Base-by-base conservation (phyloP, 1,140 invertebrate species). In the Tetragnatha versicolor region DNA sequence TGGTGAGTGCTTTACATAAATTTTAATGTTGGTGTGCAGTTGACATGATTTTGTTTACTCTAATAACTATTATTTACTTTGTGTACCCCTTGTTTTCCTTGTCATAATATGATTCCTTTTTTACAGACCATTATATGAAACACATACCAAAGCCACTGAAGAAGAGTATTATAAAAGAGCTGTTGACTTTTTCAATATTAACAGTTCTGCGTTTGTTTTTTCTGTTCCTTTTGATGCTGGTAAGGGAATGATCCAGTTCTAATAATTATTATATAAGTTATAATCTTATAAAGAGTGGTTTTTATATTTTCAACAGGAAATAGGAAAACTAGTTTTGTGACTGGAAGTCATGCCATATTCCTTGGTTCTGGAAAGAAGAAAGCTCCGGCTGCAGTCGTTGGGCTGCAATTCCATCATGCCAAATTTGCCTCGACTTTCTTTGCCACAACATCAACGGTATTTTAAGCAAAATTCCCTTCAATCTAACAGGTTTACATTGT, bases 81-180 rank as follows among this genome's bases (percentile, higher is more conserved):
- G 20, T 2, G n/a, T 9, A 45, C 10, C 7, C 31, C 3, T 73
- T 78, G 17, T 5, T n/a, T 47, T 55, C 20, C 1, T 47, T 55
- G 17, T 55, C 51, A 55, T 55, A 29, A 29, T 25, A 17, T 60
- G 58, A 17, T 69, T 69, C 22, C 37, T 63, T 49, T 58, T 61
- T 22, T 85, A 70, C 85, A 95, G 94, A 14, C 91, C 92, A 83
- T 96, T 97, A 82, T 92, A 92, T 82, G 91, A 94, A 81, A 88
- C 88, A 25, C 91, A 96, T 84, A 91, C 90, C 2, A 89, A 91
- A 80, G 93, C 95, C 0, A 94, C 93, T 85, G 94, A 98, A 83
- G 92, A 94, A 47, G 89, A 93, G 3, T 98, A 95, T 93, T 98
- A 97, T 84, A 92, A 93, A 84, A 88, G 95, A 76, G 95, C 96